Evolutionary conservation across 2,113 vertebrate species (phyloP).

Genomic region (Mobula birostris): DNA sequence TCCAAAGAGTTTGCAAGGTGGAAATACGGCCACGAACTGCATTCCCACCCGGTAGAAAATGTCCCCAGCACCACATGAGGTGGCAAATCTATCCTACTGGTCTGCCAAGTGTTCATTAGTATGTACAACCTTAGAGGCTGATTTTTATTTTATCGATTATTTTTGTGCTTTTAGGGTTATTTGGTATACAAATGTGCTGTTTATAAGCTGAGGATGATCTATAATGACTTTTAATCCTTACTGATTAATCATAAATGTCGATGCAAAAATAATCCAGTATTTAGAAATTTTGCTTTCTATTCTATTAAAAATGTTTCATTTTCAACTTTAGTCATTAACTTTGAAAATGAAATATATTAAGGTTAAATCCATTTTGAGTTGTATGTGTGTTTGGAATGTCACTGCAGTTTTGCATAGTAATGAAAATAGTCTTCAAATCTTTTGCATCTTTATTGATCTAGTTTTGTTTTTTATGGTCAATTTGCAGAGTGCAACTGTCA

Average conservation of each 20-base stretch:
- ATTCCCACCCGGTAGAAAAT: too few species aligned
- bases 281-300: not conserved
- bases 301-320: not conserved
- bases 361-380: not conserved
- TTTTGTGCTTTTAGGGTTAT: too few species aligned
- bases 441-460: conserved; percentile 9
- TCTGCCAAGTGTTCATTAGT: too few species aligned
- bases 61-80: too few species aligned
- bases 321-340: not conserved
- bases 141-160: too few species aligned
- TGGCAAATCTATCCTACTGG: too few species aligned
- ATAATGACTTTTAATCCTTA: not conserved
- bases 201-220: not conserved
- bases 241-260: not conserved
- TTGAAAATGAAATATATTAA: not conserved
- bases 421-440: not conserved
- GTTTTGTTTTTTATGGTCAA: not conserved
- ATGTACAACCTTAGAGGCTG: too few species aligned
- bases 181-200: too few species aligned
- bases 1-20: too few species aligned
- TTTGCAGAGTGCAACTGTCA: not conserved
- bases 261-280: not conserved
- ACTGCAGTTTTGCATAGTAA: not conserved
- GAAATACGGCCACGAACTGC: too few species aligned
- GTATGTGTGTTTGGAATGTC: conserved; percentile 13